Evolutionary conservation across 2,113 vertebrate species (phyloP).

Genomic region (Aphyosemion australe): DNA sequence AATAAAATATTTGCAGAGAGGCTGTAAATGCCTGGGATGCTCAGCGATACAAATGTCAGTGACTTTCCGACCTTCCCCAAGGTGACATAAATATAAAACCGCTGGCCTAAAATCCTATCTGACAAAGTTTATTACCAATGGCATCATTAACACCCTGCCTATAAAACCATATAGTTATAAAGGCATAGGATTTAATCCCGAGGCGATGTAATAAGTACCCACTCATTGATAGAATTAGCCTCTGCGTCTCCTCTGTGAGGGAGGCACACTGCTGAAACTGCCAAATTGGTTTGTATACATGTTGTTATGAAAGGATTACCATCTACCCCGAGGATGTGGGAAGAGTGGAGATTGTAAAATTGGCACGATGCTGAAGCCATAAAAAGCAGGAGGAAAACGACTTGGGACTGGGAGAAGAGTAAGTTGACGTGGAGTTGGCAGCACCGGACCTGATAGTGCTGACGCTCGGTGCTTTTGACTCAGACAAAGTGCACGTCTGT

Average conservation of each 20-base stretch:
- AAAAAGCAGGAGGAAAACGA: constrained; percentile 41
- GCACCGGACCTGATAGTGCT: constrained; percentile 38
- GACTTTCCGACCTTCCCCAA: constrained; percentile 37
- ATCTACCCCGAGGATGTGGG: constrained; percentile 67
- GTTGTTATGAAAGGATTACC: constrained; percentile 74
- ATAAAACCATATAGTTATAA: constrained; percentile 64
- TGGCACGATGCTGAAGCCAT: constrained; percentile 60
- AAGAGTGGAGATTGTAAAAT: constrained; percentile 65
- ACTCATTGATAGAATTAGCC: constrained; percentile 69
- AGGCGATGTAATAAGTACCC: constrained; percentile 57
- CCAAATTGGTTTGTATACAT: constrained; percentile 76
- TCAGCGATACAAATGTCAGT: constrained; percentile 34
- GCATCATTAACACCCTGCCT: constrained; percentile 57
- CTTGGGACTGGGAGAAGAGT: constrained; percentile 15
- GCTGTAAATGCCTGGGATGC: constrained; percentile 58
- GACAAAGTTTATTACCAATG: constrained; percentile 58
- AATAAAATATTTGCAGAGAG: constrained; percentile 47
- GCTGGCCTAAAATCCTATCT: constrained; percentile 38
- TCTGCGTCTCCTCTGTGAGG: constrained; percentile 62
- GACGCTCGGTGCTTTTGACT: constrained; percentile 51
- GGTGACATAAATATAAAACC: constrained; percentile 49
- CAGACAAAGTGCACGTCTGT: constrained; percentile 51
- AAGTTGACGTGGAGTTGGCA: constrained; percentile 29
- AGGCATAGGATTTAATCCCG: constrained; percentile 55
- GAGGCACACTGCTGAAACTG: constrained; percentile 64